Percentiles rank a stretch among this genome's conserved stretches.
Evolutionary conservation across 35 echinoderm and acorn worm genomes (phyloP).

Genomic region (Strongylocentrotus purpuratus): DNA sequence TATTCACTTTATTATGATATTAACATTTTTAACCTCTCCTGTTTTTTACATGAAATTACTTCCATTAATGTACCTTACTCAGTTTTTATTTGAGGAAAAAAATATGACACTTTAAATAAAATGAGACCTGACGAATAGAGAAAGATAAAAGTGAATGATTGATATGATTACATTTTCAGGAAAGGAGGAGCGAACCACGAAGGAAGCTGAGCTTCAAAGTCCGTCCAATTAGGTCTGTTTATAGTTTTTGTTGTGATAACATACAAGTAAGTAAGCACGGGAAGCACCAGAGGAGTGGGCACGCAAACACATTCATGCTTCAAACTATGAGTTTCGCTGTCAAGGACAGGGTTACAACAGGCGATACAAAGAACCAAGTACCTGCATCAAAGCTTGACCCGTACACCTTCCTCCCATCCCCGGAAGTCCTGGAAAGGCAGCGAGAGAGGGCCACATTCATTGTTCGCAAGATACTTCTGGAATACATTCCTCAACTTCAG

Average conservation of each 20-base stretch:
- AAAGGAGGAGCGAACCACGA: not conserved
- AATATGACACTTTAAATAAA: not conserved
- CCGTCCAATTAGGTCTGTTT: not conserved
- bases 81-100: not conserved
- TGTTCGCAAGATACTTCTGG: not conserved
- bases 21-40: not conserved
- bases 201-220: not conserved
- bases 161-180: not conserved
- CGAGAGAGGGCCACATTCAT: not conserved
- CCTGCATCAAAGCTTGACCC: constrained; percentile 5
- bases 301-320: not conserved
- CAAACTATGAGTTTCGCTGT: constrained; percentile 14
- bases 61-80: no score
- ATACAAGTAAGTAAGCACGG: not conserved
- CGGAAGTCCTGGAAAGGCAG: not conserved
- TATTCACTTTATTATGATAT: no score
- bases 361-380: not conserved
- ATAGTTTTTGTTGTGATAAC: constrained; percentile 16
- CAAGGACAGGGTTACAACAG: not conserved
- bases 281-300: not conserved
- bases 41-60: not conserved
- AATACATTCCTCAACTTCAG: not conserved
- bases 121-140: not conserved
- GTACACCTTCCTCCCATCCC: not conserved
- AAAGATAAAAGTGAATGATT: not conserved